Base-by-base conservation (phyloP, 2,888 invertebrate genomes). In the Lycophotia porphyrea region DNA sequence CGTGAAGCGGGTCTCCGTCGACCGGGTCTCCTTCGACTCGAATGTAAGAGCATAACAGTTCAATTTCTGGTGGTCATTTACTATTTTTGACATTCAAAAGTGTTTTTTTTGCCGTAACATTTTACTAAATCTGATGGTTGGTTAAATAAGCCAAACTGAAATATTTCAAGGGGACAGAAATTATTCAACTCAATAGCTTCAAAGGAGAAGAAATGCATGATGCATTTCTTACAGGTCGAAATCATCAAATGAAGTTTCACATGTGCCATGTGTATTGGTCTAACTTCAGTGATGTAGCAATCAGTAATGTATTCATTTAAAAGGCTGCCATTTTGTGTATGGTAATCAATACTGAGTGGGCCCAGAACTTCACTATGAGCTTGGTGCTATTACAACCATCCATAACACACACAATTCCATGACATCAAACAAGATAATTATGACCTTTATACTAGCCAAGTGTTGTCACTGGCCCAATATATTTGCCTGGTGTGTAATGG, bases 91-190 rank as follows among this genome's bases (percentile, higher is more conserved):
- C n/a, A n/a, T n/a, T n/a, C n/a, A n/a, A n/a, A n/a, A n/a, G n/a
- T n/a, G n/a, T n/a, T n/a, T n/a, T n/a, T n/a, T n/a, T n/a, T n/a
- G n/a, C n/a, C n/a, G n/a, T n/a, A n/a, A n/a, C n/a, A n/a, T n/a
- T n/a, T n/a, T n/a, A n/a, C n/a, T n/a, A n/a, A n/a, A n/a, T n/a
- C n/a, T n/a, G n/a, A n/a, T n/a, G n/a, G n/a, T n/a, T n/a, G n/a
- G n/a, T n/a, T n/a, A n/a, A n/a, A n/a, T n/a, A n/a, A n/a, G n/a
- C n/a, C 49, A 95, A 85, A 18, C 96, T 96, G 93, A 3, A 93
- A 94, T 42, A 27, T 7, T 34, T 9, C 52, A 58, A 39, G n/a
- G 63, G 13, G n/a, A 55, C 15, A 27, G 13, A 55, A 55, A 55
- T 27, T 27, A 55, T 27, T 24, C 24, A 63, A 36, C 39, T 39